These are phyloP conservation scores for Sussaba pulchella DNA, from an alignment of 2,888 invertebrate genomes.

Conservation along the genomic window DNA sequence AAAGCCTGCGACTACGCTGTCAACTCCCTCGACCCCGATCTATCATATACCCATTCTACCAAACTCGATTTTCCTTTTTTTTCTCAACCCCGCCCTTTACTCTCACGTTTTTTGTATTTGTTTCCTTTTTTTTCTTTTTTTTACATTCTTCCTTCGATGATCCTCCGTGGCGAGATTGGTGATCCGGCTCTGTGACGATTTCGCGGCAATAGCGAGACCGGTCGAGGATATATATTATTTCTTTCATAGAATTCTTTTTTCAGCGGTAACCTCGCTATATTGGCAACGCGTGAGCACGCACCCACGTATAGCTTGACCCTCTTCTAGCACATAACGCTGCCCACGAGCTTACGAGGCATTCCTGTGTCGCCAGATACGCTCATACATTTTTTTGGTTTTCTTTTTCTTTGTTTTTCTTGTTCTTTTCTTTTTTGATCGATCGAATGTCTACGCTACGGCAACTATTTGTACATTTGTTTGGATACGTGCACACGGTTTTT, in stretches of 20 bases:
- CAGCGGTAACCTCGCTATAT: conserved; percentile 8
- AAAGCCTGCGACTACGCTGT: conserved; percentile 73
- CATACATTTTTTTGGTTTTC: conserved; percentile 37
- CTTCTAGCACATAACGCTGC: neutral
- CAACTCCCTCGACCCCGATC: conserved; percentile 80
- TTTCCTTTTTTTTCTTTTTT: conserved; percentile 19
- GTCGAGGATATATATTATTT: too few relatives aligned
- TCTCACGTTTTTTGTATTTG: conserved; percentile 72
- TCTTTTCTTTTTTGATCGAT: conserved; percentile 58
- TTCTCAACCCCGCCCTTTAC: conserved; percentile 74
- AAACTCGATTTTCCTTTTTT: conserved; percentile 79
- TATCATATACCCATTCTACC: conserved; percentile 81
- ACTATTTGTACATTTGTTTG: neutral
- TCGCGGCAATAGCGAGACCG: conserved; percentile 27
- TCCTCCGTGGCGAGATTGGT: conserved; percentile 77
- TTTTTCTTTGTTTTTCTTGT: too few relatives aligned
- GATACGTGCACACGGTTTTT: too few relatives aligned
- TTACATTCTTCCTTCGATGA: conserved; percentile 75
- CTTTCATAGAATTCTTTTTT: conserved; percentile 64
- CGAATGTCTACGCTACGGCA: conserved; percentile 50
- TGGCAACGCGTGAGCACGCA: too few relatives aligned
- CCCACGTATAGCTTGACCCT: conserved; percentile 34
- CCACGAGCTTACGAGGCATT: conserved; percentile 20
- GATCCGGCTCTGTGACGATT: conserved; percentile 54
- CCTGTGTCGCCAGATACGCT: conserved; percentile 32